These are phyloP conservation scores for Odontophorus gujanensis DNA, from an alignment of 2,113 vertebrate species.

Conservation along the genomic window DNA sequence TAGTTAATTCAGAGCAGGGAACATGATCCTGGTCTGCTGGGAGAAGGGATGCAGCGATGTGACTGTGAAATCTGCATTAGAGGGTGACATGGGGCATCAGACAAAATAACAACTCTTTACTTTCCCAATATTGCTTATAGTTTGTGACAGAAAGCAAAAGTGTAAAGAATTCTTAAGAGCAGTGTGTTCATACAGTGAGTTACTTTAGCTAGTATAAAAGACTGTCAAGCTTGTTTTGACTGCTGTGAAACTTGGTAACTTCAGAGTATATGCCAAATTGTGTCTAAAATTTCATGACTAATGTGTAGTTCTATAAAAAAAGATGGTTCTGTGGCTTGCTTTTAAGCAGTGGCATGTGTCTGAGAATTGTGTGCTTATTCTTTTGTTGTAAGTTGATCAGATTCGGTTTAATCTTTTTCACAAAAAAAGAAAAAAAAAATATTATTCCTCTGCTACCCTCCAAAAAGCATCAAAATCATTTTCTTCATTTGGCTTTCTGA, in stretches of 20 bases:
- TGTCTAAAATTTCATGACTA: background rate
- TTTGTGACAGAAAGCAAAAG: background rate
- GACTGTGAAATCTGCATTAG: background rate
- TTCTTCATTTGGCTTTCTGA: background rate
- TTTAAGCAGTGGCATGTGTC: background rate
- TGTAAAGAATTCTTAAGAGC: background rate
- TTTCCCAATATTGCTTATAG: background rate
- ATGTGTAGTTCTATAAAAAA: background rate
- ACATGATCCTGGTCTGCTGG: fast-evolving
- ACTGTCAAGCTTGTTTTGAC: background rate
- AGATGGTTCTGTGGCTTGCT: background rate
- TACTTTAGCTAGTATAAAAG: background rate
- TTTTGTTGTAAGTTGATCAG: background rate
- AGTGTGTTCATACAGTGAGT: background rate
- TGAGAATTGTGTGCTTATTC: background rate
- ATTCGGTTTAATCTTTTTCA: background rate
- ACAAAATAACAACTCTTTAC: background rate
- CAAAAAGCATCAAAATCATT: background rate
- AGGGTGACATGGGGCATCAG: background rate
- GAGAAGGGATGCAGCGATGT: background rate
- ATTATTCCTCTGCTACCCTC: background rate
- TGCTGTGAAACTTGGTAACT: background rate
- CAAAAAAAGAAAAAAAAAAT: background rate
- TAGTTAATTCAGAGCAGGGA: background rate
- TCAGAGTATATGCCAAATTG: background rate